phyloP scores from a whole-genome alignment of 2,113 vertebrate species.

The Alces alces region DNA sequence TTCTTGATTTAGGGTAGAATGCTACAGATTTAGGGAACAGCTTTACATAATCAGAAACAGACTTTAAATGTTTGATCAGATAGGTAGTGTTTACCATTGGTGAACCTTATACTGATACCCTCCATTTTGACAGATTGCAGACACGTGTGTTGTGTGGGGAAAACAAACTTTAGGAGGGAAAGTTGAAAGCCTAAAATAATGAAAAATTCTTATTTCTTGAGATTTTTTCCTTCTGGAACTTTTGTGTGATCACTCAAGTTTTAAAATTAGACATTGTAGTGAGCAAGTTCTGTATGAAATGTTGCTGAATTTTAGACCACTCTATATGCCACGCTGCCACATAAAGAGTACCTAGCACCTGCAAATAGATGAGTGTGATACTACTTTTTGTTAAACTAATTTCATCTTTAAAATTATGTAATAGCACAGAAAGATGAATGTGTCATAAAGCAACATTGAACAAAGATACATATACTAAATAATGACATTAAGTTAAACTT shows the following conservation, averaged over 20 bases:
- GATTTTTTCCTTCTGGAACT: neutral
- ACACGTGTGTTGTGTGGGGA: neutral
- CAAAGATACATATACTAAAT: neutral
- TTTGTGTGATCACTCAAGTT: neutral
- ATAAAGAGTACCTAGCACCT: neutral
- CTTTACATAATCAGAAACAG: slow-evolving; percentile 8
- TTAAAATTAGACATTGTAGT: neutral
- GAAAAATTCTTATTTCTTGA: neutral
- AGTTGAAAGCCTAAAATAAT: neutral
- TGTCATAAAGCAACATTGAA: neutral
- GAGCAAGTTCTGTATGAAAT: neutral
- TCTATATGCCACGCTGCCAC: too few species aligned
- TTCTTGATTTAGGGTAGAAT: slow-evolving; percentile 11
- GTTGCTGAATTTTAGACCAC: neutral
- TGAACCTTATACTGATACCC: neutral
- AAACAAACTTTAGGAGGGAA: neutral
- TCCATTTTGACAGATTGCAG: neutral
- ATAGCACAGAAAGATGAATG: neutral
- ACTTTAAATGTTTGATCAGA: neutral
- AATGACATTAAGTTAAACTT: neutral
- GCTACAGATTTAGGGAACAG: slow-evolving; percentile 16
- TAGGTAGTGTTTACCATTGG: neutral
- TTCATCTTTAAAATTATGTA: neutral
- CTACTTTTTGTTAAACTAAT: slow-evolving; percentile 1
- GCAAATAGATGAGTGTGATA: neutral